These are phyloP conservation scores for Moxostoma hubbsi DNA, from an alignment of 2,797 vertebrate species.

Conservation along the genomic window DNA sequence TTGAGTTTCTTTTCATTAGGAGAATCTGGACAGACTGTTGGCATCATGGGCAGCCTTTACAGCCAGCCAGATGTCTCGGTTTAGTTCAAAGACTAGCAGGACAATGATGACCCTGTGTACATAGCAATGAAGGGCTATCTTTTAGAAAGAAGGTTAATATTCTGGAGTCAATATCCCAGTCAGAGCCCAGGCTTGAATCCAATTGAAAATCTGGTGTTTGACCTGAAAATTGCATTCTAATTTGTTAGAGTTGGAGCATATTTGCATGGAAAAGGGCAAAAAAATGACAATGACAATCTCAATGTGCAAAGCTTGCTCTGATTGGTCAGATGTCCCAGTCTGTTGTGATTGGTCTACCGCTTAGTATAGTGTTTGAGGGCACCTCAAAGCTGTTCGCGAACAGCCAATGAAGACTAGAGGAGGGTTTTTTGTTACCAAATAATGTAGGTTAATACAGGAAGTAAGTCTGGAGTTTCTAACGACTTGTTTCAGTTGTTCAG, in stretches of 20 bases:
- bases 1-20: neutral
- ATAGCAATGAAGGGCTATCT: neutral
- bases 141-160: constrained; percentile 30
- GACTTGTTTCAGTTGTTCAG: too few relatives aligned
- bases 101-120: neutral
- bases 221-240: constrained; percentile 5
- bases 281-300: neutral
- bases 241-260: constrained; percentile 19
- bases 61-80: constrained; percentile 9
- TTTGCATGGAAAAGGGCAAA: constrained; percentile 16
- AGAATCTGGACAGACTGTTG: neutral
- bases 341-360: too few relatives aligned
- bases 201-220: constrained; percentile 17
- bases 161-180: constrained; percentile 2
- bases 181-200: constrained; percentile 9
- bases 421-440: too few relatives aligned
- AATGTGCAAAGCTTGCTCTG: constrained; percentile 3
- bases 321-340: too few relatives aligned
- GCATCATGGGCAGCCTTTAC: constrained; percentile 3
- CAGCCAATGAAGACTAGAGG: too few relatives aligned
- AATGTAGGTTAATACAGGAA: too few relatives aligned
- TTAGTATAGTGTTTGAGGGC: too few relatives aligned
- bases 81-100: constrained; percentile 11
- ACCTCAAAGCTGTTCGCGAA: too few relatives aligned
- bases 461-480: too few relatives aligned